Percentiles rank a stretch among this genome's conserved stretches.
These are phyloP conservation scores for Cheiracanthium punctorium DNA, from an alignment of 2,888 invertebrate genomes.

Conservation along the genomic window DNA sequence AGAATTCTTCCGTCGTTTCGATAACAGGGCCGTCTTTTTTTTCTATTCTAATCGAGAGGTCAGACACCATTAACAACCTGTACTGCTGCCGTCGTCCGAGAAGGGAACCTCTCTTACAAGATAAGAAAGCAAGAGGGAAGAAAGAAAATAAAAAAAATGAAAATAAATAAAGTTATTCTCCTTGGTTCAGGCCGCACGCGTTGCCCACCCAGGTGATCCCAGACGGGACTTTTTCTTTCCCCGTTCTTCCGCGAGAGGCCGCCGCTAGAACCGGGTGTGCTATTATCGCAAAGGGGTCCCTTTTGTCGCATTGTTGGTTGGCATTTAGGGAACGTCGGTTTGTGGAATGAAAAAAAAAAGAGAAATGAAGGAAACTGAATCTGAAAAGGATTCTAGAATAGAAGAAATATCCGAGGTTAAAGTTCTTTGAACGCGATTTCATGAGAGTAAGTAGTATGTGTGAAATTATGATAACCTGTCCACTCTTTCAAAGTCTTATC, in stretches of 20 bases:
- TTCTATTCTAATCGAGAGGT: constrained; percentile 55
- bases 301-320: constrained; percentile 51
- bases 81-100: constrained; percentile 11
- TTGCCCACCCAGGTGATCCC: constrained; percentile 53
- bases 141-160: too few relatives aligned
- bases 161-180: background rate
- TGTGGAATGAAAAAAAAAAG: background rate
- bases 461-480: background rate
- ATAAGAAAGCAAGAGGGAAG: constrained; percentile 72
- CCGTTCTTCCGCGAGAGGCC: constrained; percentile 38
- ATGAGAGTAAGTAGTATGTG: background rate
- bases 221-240: constrained; percentile 18
- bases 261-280: constrained; percentile 23
- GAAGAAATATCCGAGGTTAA: background rate
- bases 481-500: too few relatives aligned
- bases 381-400: background rate
- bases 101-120: constrained; percentile 73
- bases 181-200: constrained; percentile 35
- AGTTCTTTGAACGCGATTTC: background rate
- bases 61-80: constrained; percentile 62
- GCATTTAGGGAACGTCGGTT: constrained; percentile 5
- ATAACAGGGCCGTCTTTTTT: constrained; percentile 1
- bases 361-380: too few relatives aligned
- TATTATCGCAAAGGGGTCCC: background rate
- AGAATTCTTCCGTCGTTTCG: background rate